Evolutionary conservation across 2,113 vertebrate genomes (phyloP).

Genomic region (Lamprologus callipterus): DNA sequence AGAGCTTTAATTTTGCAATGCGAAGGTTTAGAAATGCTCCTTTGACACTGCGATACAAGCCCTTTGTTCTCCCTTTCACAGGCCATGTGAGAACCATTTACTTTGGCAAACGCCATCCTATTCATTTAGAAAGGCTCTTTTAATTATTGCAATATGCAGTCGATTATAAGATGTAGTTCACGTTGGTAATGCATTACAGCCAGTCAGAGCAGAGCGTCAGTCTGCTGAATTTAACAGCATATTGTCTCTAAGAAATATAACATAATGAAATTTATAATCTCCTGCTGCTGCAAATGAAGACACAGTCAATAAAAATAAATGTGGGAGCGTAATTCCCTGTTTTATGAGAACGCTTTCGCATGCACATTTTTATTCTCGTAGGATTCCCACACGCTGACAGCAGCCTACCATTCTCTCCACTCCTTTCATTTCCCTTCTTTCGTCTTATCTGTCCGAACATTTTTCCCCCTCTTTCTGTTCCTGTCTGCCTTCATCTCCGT

Average conservation of each 20-base stretch:
- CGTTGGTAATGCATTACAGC: not conserved
- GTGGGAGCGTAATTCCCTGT: not conserved
- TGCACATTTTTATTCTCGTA: not conserved
- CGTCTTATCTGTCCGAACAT: conserved; percentile 28
- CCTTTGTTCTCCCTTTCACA: not conserved
- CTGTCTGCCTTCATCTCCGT: conserved; percentile 29
- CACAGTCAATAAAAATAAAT: not conserved
- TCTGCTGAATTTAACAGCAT: not conserved
- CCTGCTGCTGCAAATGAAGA: not conserved
- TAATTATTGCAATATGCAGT: not conserved
- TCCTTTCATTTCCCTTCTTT: conserved; percentile 6
- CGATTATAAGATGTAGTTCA: not conserved
- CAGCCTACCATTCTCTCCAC: not conserved
- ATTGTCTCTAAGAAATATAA: not conserved
- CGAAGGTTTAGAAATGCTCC: not conserved
- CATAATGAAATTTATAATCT: not conserved
- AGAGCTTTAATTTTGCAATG: not conserved
- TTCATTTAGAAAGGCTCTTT: not conserved
- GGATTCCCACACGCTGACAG: not conserved
- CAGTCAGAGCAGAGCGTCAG: not conserved
- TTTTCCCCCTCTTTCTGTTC: conserved; percentile 2
- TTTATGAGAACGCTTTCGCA: not conserved
- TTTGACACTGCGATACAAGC: not conserved
- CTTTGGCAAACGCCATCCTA: not conserved
- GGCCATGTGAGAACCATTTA: not conserved